Evolutionary conservation across 2,797 vertebrate genomes (phyloP).

Genomic region (Diceros bicornis): DNA sequence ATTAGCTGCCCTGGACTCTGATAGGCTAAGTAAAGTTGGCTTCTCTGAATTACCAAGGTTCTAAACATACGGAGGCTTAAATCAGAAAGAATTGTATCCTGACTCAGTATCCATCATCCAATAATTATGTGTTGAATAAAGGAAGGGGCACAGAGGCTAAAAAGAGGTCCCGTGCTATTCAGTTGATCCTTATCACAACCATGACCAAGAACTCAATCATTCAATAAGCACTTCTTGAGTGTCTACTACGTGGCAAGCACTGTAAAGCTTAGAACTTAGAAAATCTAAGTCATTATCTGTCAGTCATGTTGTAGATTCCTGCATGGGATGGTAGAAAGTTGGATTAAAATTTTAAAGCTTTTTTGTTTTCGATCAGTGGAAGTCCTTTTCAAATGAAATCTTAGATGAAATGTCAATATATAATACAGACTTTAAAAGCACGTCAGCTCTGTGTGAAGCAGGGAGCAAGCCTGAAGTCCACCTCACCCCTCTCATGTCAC

Average conservation of each 20-base stretch:
- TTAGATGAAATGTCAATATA: neutral
- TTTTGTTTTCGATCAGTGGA: constrained; percentile 51
- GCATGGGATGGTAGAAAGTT: neutral
- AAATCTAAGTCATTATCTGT: neutral
- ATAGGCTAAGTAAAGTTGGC: constrained; percentile 19
- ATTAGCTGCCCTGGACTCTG: neutral
- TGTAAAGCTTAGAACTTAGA: constrained; percentile 45
- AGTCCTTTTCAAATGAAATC: constrained; percentile 43
- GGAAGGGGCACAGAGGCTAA: neutral
- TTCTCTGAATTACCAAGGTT: constrained; percentile 25
- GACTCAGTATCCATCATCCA: neutral
- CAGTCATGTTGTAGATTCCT: neutral
- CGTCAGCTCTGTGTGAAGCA: neutral
- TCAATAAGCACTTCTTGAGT: neutral
- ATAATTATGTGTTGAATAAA: constrained; percentile 47
- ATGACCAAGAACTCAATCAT: constrained; percentile 15
- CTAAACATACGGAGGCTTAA: neutral
- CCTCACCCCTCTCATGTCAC: neutral
- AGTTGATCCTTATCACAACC: neutral
- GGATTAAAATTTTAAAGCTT: constrained; percentile 20
- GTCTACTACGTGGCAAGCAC: neutral
- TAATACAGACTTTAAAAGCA: neutral
- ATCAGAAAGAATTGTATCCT: neutral
- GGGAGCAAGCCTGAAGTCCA: neutral
- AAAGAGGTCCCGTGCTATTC: neutral